Conservation (phyloP, 2,113 vertebrate species). For the Lucifuga dentata region DNA sequence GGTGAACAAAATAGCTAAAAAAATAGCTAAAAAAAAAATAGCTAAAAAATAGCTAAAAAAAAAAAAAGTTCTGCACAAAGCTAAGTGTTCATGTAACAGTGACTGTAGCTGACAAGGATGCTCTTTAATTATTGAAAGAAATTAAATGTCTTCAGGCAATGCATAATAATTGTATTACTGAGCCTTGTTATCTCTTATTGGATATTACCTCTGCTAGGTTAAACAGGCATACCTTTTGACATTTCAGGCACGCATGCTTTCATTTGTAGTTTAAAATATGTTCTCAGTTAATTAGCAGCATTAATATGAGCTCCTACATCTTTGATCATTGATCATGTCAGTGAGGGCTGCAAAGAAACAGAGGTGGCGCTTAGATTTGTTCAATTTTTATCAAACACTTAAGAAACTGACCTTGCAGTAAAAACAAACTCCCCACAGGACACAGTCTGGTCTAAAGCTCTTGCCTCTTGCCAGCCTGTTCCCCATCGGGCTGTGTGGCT, state of each 20-base stretch:
- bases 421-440: conserved; percentile 57
- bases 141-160: not conserved
- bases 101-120: not conserved
- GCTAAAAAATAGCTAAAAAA: no score
- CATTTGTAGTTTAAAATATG: conserved; percentile 62
- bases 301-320: conserved; percentile 58
- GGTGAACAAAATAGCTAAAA: no score
- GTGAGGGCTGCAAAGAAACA: conserved; percentile 43
- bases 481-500: conserved; percentile 21
- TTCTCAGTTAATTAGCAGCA: conserved; percentile 65
- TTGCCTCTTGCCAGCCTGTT: conserved; percentile 38
- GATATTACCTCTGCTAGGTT: not conserved
- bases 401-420: conserved; percentile 64
- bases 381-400: conserved; percentile 60
- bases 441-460: conserved; percentile 52
- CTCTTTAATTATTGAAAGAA: not conserved
- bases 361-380: conserved; percentile 68
- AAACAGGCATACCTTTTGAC: conserved; percentile 16
- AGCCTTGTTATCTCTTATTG: no score
- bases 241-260: conserved; percentile 40
- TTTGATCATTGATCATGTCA: conserved; percentile 62
- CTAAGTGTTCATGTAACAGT: not conserved
- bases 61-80: no score
- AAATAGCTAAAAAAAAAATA: no score
- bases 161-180: no score